A percentile compares a stretch with the other conserved stretches of the same genome.
Evolutionary conservation across 1,140 invertebrate genomes (phyloP).

Genomic region (Apocrypta bakeri): DNA sequence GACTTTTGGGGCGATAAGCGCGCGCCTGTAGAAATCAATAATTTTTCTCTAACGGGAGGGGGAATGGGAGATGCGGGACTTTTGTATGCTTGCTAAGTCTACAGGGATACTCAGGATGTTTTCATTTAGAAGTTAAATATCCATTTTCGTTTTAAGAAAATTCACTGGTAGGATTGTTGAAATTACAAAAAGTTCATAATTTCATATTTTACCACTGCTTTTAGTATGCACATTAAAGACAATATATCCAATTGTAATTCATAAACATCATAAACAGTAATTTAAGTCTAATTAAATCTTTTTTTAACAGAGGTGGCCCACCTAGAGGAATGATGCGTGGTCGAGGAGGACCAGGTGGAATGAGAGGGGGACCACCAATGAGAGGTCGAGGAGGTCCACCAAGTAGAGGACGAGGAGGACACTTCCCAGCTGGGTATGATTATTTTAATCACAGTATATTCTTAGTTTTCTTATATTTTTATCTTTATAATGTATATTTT

Average conservation of each 20-base stretch:
- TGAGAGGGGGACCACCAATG: slow-evolving; percentile 69
- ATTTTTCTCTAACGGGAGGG: neutral
- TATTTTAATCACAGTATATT: neutral
- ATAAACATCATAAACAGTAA: no score
- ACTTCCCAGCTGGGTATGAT: slow-evolving; percentile 69
- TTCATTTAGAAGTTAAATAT: neutral
- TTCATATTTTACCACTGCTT: no score
- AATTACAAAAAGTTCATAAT: no score
- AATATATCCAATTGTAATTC: no score
- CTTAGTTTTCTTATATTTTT: neutral
- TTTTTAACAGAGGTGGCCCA: slow-evolving; percentile 66
- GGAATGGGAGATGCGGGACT: neutral
- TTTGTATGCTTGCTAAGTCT: neutral
- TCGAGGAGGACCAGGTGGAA: slow-evolving; percentile 66
- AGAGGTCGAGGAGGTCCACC: slow-evolving; percentile 69
- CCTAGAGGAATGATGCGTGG: slow-evolving; percentile 67
- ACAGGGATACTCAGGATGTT: neutral
- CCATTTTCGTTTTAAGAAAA: neutral
- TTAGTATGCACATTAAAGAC: no score
- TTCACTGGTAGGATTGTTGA: no score
- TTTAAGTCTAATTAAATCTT: slow-evolving; percentile 19
- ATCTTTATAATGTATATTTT: neutral
- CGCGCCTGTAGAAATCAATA: slow-evolving; percentile 2
- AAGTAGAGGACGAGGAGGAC: slow-evolving; percentile 67
- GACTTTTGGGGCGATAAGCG: neutral